Evolutionary conservation across 2,888 invertebrate species (phyloP), one percentile per base, ranked within the genome.

Genomic region (Monoplex corrugatus): DNA sequence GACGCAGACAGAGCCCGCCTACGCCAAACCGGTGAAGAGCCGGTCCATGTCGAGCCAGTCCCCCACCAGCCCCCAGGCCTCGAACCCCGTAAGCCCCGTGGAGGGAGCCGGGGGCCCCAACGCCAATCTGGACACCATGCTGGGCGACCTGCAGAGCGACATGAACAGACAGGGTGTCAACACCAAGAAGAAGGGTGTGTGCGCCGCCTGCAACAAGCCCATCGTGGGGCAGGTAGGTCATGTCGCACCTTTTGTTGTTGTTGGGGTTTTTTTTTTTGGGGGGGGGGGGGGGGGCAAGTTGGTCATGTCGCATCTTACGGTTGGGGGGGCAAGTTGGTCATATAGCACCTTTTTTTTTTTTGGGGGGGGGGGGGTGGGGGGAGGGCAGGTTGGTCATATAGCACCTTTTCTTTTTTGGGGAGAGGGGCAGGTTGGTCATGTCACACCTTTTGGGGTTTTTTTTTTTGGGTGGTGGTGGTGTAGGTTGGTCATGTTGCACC

Each of bases 131-230:
- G 97, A 98, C 96, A 97, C 98, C 96, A 99, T 99, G 98, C 98
- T 99, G 96, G 98, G 98, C 93, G 98, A 96, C 91, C 94, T 97
- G 90, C 98, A 99, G 96, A 98, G 98, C 96, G 99, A 99, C 97
- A 99, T 99, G 99, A 98, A 98, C 97, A 98, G 98, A 96, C 99
- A 99, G 97, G 99, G 99, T 96, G 98, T 99, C 92, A 99, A 98
- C 96, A 99, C 99, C 92, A 98, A 99, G 94, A 99, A 99, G 96
- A 99, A 99, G 97, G 99, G 99, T 95, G 99, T 99, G 97, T 99
- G 99, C 97, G 98, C 97, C 96, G 99, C 99, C 93, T 99, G 99
- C 97, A 98, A 98, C 96, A 99, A 99, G 95, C 99, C 99, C 92
- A 99, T 99, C 96, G 99, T 99, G 91, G 99, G 99, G 94, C 99